Evolutionary conservation across 2,113 vertebrate genomes (phyloP), one percentile per base, ranked within the genome.

Genomic region (Eupsittula cactorum): DNA sequence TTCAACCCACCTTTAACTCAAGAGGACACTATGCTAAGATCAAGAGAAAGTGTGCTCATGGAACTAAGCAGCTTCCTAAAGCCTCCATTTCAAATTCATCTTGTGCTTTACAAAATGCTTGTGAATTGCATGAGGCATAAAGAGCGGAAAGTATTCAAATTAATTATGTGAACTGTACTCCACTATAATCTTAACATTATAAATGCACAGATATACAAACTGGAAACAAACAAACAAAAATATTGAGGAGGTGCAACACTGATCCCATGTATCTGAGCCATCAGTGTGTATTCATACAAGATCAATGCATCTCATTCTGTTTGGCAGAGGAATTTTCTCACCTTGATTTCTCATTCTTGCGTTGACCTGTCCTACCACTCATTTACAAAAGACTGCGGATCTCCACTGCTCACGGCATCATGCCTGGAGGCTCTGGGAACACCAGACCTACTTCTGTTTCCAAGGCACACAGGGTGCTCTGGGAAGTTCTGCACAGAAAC

Each of bases 11-110:
- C 44, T 50, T 20, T 5, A 1, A 7, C n/a, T 67, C 1, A 0
- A 53, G n/a, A 39, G 67, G n/a, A 76, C 33, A 8, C 23, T 0
- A 2, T 5, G 0, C 24, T 9, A 59, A 25, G 31, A 64, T 67
- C 39, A 33, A 27, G 27, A 47, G 44, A 60, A 57, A 1, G 1
- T 2, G 4, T 0, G 0, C 20, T 46, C 19, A 2, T 8, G 28
- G 35, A 95, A 29, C 3, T 8, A 16, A 47, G 27, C 0, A 2
- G 46, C 67, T 78, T 53, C 84, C 57, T 41, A 44, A 73, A 71
- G 39, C 9, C 28, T 79, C 20, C 8, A 3, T 46, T 67, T 47
- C n/a, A 31, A 79, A 52, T 15, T 23, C 59, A 69, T 13, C 41
- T 19, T 25, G 12, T 16, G 27, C n/a, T 33, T 50, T 18, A 63